Evolutionary conservation across 2,888 invertebrate species (phyloP), one percentile per base, ranked within the genome.

Genomic region (Tenthredo distinguenda): DNA sequence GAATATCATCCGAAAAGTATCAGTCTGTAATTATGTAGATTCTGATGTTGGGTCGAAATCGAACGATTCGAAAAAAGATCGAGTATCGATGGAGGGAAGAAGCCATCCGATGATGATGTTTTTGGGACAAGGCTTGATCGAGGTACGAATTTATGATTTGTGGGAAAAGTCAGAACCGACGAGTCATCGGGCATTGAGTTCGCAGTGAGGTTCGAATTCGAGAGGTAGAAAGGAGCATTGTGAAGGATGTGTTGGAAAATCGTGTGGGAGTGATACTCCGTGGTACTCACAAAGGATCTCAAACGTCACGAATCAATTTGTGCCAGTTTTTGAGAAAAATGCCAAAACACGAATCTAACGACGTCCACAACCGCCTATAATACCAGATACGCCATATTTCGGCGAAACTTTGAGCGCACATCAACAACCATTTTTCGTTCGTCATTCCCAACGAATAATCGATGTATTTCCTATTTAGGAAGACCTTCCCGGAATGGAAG

Each of bases 281-380:
- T 84, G 82, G n/a, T 68, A 47, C 40, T n/a, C 10, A 81, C 84
- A 87, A 87, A 87, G 85, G 77, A 84, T 55, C 85, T 85, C 62
- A 86, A 86, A 88, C 88, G 87, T 89, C 87, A 89, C 89, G 87
- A 89, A 89, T 89, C 89, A 88, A 90, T 90, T 89, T 88, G 85
- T 86, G 86, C 86, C 76, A 87, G 86, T 86, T 62, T 72, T 86
- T 84, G 74, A 55, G 55, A 85, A 55, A 86, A 86, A 79, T 88
- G 83, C 86, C 87, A 88, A 88, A 88, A 88, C 86, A 87, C 55
- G 86, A 87, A 34, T 81, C 72, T 18, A 43, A 72, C 72, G 21
- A 40, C 72, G 21, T 31, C 40, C 10, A 21, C 72, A n/a, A 43
- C 7, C 72, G 72, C 43, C 43, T 40, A 9, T 26, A 58, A 21